Percentiles rank a stretch among this genome's conserved stretches.
These are phyloP conservation scores for Cataglyphis cursor DNA, from an alignment of 2,888 invertebrate genomes.

Conservation along the genomic window DNA sequence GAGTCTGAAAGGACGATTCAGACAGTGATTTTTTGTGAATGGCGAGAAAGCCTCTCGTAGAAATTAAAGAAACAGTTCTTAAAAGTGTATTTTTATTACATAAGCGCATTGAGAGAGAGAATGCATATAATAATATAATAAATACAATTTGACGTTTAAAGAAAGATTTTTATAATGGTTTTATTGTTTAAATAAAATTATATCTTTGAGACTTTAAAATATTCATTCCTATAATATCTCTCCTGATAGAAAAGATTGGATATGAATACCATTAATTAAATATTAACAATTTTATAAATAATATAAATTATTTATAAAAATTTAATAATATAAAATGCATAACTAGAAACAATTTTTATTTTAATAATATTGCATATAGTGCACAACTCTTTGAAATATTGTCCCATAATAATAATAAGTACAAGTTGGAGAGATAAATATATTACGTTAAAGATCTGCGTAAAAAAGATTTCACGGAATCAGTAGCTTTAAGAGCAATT, in stretches of 20 bases:
- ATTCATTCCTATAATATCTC: not conserved
- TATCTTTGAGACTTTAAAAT: not conserved
- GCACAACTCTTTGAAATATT: not conserved
- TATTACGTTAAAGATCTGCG: not conserved
- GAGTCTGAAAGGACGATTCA: slow-evolving; percentile 89
- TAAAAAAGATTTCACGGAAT: slow-evolving; percentile 53
- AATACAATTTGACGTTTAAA: slow-evolving; percentile 14
- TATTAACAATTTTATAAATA: not conserved
- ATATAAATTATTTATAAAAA: not conserved
- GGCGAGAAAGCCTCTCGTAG: not conserved
- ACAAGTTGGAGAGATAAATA: not conserved
- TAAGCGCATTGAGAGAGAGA: not conserved
- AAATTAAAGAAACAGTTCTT: not conserved
- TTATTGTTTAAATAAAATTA: slow-evolving; percentile 1
- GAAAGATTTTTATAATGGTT: slow-evolving; percentile 22
- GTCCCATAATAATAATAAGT: not conserved
- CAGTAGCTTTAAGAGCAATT: slow-evolving; percentile 61
- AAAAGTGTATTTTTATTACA: not conserved
- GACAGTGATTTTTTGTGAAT: slow-evolving; percentile 18
- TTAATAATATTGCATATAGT: not conserved
- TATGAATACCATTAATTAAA: not conserved
- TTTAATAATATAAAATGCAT: not conserved
- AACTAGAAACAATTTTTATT: not conserved
- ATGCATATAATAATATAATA: not conserved
- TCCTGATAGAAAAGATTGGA: not conserved